Evolutionary conservation across 2,113 vertebrate genomes (phyloP).

Genomic region (Xyrauchen texanus): DNA sequence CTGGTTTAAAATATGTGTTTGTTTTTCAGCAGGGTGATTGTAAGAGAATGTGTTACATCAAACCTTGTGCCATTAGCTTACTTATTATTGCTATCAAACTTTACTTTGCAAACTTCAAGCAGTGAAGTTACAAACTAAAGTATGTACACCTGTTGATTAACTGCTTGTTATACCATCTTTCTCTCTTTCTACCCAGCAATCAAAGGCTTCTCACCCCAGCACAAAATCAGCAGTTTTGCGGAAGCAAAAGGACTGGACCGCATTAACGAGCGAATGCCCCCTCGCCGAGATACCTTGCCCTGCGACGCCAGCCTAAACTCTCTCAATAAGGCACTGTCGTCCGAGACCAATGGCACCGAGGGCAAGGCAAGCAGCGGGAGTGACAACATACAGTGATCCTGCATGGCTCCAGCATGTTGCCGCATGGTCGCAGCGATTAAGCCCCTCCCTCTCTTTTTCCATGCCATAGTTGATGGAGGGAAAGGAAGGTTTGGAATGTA

Average conservation of each 20-base stretch:
- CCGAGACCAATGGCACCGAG: conserved; percentile 97
- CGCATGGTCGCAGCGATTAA: conserved; percentile 73
- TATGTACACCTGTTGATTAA: neutral
- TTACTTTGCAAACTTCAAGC: neutral
- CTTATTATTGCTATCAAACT: neutral
- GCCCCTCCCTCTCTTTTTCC: conserved; percentile 80
- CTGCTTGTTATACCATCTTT: neutral
- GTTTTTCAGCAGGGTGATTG: too few relatives aligned
- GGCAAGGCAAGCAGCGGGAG: conserved; percentile 88
- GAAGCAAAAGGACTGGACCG: conserved; percentile 98
- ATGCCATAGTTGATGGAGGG: conserved; percentile 80
- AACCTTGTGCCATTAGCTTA: neutral
- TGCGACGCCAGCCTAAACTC: conserved; percentile 96
- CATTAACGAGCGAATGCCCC: conserved; percentile 99
- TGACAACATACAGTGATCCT: conserved; percentile 90
- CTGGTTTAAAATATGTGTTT: too few relatives aligned
- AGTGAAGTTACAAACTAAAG: neutral
- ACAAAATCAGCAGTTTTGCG: conserved; percentile 98
- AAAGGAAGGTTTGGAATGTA: conserved; percentile 48
- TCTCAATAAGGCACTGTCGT: conserved; percentile 96
- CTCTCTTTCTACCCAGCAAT: conserved; percentile 81
- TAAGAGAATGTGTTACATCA: neutral
- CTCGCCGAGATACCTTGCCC: conserved; percentile 89
- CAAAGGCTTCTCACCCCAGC: conserved; percentile 98
- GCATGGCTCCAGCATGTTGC: conserved; percentile 58